Conservation (phyloP, 2,113 vertebrate species). For the Elephas maximus region DNA sequence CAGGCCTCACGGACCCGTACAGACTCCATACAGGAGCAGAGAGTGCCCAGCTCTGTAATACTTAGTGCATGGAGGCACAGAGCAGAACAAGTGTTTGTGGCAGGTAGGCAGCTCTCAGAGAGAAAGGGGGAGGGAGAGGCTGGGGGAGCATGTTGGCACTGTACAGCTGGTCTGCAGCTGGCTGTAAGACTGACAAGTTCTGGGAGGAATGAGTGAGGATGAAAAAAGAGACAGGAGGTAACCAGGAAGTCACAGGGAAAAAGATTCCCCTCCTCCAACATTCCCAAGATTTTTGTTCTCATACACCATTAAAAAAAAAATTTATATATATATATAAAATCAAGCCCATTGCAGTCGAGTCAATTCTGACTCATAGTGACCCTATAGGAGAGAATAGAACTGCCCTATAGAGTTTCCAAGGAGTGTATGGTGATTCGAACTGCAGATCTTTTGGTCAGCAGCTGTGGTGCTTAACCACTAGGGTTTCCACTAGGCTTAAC, state of each 20-base stretch:
- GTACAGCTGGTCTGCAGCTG: too few species aligned
- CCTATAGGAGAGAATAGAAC: too few species aligned
- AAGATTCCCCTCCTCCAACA: neutral
- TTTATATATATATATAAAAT: too few species aligned
- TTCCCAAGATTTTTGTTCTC: neutral
- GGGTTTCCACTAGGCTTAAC: neutral
- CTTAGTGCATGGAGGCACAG: neutral
- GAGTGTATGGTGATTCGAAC: too few species aligned
- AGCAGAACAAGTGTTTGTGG: neutral
- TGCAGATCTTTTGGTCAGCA: too few species aligned
- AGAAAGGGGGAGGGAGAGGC: neutral
- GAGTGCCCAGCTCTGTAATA: neutral
- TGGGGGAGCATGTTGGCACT: neutral
- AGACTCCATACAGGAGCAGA: neutral
- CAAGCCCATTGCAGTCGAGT: too few species aligned
- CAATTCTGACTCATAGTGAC: too few species aligned
- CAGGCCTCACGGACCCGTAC: rapidly evolving
- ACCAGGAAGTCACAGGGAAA: neutral
- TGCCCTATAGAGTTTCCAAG: too few species aligned
- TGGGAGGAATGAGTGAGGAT: neutral
- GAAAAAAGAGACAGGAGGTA: neutral
- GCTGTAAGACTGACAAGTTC: neutral
- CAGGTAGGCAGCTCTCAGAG: neutral
- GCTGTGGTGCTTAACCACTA: too few species aligned
- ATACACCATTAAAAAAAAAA: neutral